Evolutionary conservation across 2,113 vertebrate genomes (phyloP).

Genomic region (Anas platyrhynchos): DNA sequence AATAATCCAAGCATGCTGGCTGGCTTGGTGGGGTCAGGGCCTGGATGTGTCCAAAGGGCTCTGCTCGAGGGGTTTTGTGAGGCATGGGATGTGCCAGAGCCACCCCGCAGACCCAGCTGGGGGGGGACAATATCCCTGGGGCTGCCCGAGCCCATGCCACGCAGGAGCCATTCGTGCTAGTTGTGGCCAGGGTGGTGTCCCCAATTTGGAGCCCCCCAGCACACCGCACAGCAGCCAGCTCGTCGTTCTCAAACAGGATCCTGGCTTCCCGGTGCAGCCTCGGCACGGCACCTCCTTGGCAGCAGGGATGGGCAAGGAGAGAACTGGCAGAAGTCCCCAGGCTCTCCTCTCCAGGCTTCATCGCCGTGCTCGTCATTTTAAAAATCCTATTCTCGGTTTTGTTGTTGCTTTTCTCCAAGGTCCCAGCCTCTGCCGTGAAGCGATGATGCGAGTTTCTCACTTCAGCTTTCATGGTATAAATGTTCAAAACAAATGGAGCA

Average conservation of each 20-base stretch:
- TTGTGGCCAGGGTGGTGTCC: too few species aligned
- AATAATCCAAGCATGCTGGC: background rate
- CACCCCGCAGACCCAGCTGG: fast-evolving
- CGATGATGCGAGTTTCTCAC: fast-evolving
- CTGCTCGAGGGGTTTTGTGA: background rate
- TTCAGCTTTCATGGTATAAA: background rate
- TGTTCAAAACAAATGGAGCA: background rate
- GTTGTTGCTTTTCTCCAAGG: background rate
- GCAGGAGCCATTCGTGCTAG: background rate
- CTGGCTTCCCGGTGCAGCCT: fast-evolving
- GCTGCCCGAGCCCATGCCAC: background rate
- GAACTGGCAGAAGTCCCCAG: background rate
- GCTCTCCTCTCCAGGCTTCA: background rate
- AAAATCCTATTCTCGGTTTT: background rate
- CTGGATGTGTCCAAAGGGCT: background rate
- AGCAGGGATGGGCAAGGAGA: background rate
- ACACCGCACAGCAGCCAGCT: background rate
- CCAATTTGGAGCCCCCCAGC: fast-evolving
- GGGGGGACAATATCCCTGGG: background rate
- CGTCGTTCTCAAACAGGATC: background rate
- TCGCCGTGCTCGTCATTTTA: background rate
- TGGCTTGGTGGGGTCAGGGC: background rate
- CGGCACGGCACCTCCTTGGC: fast-evolving
- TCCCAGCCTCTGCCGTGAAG: background rate
- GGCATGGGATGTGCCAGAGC: background rate